These are phyloP conservation scores for Thaumetopoea pityocampa DNA, from an alignment of 1,140 invertebrate species.

Conservation along the genomic window DNA sequence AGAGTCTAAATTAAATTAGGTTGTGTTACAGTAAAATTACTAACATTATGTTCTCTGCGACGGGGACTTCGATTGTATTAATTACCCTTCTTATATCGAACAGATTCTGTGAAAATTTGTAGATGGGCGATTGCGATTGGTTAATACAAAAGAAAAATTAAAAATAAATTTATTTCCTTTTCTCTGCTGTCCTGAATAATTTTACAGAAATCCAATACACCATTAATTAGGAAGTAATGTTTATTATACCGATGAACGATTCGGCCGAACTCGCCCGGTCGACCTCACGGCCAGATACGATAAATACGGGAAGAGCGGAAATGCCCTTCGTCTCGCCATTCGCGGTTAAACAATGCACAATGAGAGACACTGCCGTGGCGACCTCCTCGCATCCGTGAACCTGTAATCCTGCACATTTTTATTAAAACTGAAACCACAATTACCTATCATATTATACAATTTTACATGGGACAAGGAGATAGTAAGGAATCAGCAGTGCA, in stretches of 20 bases:
- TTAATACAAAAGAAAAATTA: too few species aligned
- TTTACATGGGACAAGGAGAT: too few species aligned
- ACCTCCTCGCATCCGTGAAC: conserved; percentile 53
- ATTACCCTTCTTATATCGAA: too few species aligned
- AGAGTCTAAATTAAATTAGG: too few species aligned
- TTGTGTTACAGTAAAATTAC: too few species aligned
- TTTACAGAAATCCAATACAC: conserved; percentile 9
- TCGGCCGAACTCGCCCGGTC: conserved; percentile 24
- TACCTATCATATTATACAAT: neutral
- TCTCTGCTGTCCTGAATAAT: too few species aligned
- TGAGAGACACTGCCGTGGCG: conserved; percentile 47
- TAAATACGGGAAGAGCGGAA: conserved; percentile 41
- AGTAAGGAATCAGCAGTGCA: too few species aligned
- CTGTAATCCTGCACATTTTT: conserved; percentile 11
- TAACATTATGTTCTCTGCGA: too few species aligned
- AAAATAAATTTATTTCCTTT: too few species aligned
- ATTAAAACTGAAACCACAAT: conserved; percentile 3
- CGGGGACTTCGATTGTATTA: too few species aligned
- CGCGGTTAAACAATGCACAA: conserved; percentile 57
- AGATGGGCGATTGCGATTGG: too few species aligned
- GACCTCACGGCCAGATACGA: conserved; percentile 41
- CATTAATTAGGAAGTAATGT: conserved; percentile 19
- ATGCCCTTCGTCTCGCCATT: conserved; percentile 49
- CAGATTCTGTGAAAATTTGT: too few species aligned
- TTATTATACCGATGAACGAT: conserved; percentile 13